phyloP scores from a whole-genome alignment of 1,140 invertebrate species.

The Pollicipes pollicipes region DNA sequence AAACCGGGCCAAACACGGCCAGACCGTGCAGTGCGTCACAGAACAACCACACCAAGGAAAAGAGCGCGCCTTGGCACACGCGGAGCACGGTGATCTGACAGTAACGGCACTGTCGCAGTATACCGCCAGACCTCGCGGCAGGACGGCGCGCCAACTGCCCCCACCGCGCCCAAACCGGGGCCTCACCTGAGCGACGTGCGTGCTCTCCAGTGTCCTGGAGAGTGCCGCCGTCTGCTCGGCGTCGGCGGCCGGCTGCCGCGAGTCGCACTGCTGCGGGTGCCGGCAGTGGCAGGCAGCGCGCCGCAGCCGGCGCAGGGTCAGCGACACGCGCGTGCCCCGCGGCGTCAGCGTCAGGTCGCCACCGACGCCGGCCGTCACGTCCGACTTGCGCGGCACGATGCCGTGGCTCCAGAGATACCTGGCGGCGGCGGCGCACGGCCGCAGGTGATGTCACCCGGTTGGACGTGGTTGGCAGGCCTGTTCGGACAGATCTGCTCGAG shows the following conservation, averaged over 20 bases:
- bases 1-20: no score
- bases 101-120: no score
- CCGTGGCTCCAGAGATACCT: conserved; percentile 70
- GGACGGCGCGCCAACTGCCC: no score
- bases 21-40: no score
- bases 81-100: no score
- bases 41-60: no score
- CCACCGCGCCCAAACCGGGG: no score
- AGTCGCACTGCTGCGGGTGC: conserved; percentile 41
- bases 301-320: conserved; percentile 69
- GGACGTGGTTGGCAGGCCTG: no score
- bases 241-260: conserved; percentile 19
- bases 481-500: no score
- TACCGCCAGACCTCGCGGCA: no score
- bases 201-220: conserved; percentile 13
- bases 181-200: background rate
- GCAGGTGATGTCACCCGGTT: conserved; percentile 3
- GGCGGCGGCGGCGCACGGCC: conserved; percentile 1
- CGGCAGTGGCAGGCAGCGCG: conserved; percentile 36
- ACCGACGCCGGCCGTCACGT: conserved; percentile 40
- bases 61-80: no score
- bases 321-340: conserved; percentile 51
- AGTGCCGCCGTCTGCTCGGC: conserved; percentile 9
- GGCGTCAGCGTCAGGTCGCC: conserved; percentile 34
- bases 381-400: conserved; percentile 64